Percentiles rank a stretch among this genome's conserved stretches.
Conservation (phyloP, 2,797 vertebrate species). For the Parotocinclus haroldoi region DNA sequence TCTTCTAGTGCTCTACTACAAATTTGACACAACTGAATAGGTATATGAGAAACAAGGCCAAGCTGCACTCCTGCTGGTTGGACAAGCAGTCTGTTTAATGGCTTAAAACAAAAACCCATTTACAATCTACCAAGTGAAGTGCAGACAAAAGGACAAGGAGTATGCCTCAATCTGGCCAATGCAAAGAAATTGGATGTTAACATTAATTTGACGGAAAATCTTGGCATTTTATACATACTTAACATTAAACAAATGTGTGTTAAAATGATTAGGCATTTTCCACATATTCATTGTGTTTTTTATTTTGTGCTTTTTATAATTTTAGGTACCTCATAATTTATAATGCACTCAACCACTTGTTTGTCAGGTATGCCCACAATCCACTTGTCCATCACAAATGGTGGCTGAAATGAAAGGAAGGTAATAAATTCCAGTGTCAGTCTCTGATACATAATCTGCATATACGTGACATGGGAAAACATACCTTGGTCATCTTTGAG, state of each 20-base stretch:
- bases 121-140: slow-evolving; percentile 12
- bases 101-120: slow-evolving; percentile 9
- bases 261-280: neutral
- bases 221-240: neutral
- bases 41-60: neutral
- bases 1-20: neutral
- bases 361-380: slow-evolving; percentile 81
- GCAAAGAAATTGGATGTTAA: neutral
- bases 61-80: neutral
- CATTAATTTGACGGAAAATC: neutral
- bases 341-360: slow-evolving; percentile 85
- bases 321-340: slow-evolving; percentile 90
- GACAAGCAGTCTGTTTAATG: slow-evolving; percentile 1
- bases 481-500: slow-evolving; percentile 93
- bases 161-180: neutral
- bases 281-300: neutral
- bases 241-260: neutral
- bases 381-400: slow-evolving; percentile 99
- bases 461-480: neutral
- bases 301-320: slow-evolving; percentile 13
- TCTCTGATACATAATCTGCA: neutral
- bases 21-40: slow-evolving; percentile 8
- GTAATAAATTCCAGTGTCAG: neutral
- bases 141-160: neutral
- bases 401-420: slow-evolving; percentile 77